Base-by-base conservation (phyloP, 2,888 invertebrate genomes). In the Megastigmus dorsalis region DNA sequence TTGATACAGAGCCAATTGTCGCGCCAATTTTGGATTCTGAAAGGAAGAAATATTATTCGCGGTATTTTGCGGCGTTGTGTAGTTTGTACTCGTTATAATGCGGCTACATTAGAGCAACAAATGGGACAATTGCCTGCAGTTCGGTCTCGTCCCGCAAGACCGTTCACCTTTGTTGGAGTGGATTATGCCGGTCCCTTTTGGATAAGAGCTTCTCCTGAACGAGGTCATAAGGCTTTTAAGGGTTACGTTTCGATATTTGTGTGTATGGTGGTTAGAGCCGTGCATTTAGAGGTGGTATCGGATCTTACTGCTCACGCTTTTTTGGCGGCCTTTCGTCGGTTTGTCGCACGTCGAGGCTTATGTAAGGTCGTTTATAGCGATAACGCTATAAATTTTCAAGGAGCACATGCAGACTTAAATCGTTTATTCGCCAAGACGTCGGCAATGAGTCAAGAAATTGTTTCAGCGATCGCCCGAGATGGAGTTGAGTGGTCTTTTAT, bases 41-140 rank as follows among this genome's bases (percentile, higher is more conserved):
- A 36, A 10, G 18, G 20, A 6, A 18, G 41, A 2, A 57, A 36
- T n/a, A 5, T 23, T 3, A 33, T 57, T 18, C 36, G 41, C 2
- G 7, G 1, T n/a, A 23, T 60, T 7, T 1, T 60, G 0, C 26
- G 41, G 1, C 6, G 45, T 4, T 66, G 52, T 36, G 7, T 28
- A 3, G n/a, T 0, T 0, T 68, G 68, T 55, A 4, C 41, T 43
- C 41, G 45, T 0, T 10, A 79, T 9, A 72, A 79, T 4, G 80
- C 80, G 1, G 18, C 55, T 7, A 28, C 77, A 0, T 71, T 74
- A 30, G 28, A 52, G 1, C 82, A 84, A 28, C 26, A 26, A n/a
- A 86, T 85, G 84, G 80, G 83, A 0, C 73, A 82, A n/a, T 78
- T 87, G 0, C 85, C 87, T 1, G 4, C 33, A 1, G 28, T 50